These are phyloP conservation scores for Caenorhabditis brenneri DNA, from an alignment of 1,140 invertebrate species.

Conservation along the genomic window DNA sequence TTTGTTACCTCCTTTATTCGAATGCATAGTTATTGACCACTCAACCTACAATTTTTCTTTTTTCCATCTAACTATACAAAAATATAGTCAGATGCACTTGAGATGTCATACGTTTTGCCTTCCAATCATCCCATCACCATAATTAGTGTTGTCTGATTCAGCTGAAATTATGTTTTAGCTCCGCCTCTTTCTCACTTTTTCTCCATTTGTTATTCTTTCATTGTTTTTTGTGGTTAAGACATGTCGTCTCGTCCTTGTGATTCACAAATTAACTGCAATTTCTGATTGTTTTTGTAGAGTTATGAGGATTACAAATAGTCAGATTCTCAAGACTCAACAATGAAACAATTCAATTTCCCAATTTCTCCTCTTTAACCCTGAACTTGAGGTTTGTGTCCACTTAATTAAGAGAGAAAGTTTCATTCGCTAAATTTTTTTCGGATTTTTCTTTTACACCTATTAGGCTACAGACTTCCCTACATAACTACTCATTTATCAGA, in stretches of 20 bases:
- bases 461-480: background rate
- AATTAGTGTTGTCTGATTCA: conserved; percentile 18
- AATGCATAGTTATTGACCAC: conserved; percentile 4
- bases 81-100: background rate
- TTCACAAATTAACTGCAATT: background rate
- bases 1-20: background rate
- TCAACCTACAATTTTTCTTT: background rate
- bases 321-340: background rate
- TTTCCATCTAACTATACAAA: background rate
- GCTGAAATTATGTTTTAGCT: conserved; percentile 17
- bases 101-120: background rate
- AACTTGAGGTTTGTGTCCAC: conserved; percentile 4
- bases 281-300: conserved; percentile 35
- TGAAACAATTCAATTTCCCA: background rate
- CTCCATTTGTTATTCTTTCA: background rate
- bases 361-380: background rate
- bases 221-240: background rate
- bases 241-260: background rate
- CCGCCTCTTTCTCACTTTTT: background rate
- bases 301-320: conserved; percentile 31
- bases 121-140: background rate
- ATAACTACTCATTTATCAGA: background rate
- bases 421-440: background rate
- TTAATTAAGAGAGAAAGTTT: background rate
- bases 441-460: background rate